Evolutionary conservation across 2,797 vertebrate genomes (phyloP).

Genomic region (Limosa lapponica): DNA sequence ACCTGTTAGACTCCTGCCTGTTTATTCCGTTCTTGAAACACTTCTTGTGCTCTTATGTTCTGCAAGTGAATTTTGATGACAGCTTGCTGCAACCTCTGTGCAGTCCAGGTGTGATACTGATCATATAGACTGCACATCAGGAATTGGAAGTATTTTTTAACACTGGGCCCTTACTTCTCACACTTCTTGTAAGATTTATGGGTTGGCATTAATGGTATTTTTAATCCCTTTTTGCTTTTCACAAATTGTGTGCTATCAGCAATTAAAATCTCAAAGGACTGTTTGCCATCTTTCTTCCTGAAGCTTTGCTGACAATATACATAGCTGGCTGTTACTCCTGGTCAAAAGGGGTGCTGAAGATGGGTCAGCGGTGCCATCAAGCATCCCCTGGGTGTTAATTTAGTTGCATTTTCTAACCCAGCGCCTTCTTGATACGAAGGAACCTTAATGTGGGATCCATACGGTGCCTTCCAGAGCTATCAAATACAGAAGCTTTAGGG

Average conservation of each 20-base stretch:
- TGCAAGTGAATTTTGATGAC: not conserved
- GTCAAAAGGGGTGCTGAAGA: not conserved
- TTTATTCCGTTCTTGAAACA: not conserved
- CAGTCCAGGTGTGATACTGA: not conserved
- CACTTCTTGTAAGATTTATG: not conserved
- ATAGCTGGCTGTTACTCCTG: not conserved
- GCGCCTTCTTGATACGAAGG: not conserved
- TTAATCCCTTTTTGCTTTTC: not conserved
- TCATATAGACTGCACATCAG: not conserved
- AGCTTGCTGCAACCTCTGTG: not conserved
- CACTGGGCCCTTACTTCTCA: not conserved
- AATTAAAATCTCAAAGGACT: not conserved
- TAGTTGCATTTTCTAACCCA: not conserved
- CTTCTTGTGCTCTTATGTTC: not conserved
- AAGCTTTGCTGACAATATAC: not conserved
- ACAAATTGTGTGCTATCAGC: accelerated
- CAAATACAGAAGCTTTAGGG: not conserved
- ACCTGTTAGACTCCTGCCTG: not conserved
- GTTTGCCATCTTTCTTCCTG: not conserved
- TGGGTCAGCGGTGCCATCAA: not conserved
- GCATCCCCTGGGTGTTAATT: not conserved
- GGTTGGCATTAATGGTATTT: not conserved
- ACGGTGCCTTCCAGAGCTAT: not conserved
- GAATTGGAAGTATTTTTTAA: not conserved
- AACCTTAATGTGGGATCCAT: not conserved